Conservation (phyloP, 2,113 vertebrate genomes). For the Setophaga coronata region DNA sequence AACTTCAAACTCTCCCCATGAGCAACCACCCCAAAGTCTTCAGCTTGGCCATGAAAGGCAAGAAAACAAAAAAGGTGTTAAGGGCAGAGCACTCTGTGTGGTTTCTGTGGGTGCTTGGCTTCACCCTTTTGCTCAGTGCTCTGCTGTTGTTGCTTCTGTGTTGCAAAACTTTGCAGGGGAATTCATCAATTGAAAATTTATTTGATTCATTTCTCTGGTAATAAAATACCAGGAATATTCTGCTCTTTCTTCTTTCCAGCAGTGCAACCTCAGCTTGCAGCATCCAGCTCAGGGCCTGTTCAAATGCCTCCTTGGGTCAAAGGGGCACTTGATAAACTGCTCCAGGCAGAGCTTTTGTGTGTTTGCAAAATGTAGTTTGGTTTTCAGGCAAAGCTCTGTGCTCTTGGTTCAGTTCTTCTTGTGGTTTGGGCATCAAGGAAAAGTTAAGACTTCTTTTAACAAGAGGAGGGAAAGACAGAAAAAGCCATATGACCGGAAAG, state of each 20-base stretch:
- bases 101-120: neutral
- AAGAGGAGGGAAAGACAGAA: too few species aligned
- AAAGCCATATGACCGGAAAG: neutral
- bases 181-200: neutral
- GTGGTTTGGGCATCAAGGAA: constrained; percentile 18
- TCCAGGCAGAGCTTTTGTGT: neutral
- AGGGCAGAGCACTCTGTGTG: neutral
- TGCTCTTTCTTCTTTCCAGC: neutral
- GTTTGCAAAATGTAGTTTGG: neutral
- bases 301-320: neutral
- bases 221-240: neutral
- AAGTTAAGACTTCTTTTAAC: constrained; percentile 20
- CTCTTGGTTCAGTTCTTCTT: neutral
- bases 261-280: neutral
- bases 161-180: constrained; percentile 10
- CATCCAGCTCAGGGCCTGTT: neutral
- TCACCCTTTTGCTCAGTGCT: neutral
- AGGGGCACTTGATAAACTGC: neutral
- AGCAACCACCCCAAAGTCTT: neutral
- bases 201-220: neutral
- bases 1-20: neutral
- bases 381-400: neutral
- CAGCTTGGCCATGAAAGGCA: neutral
- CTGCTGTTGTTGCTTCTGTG: neutral
- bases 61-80: neutral